Conservation (phyloP, 2,797 vertebrate species). For the Xiphophorus birchmanni region DNA sequence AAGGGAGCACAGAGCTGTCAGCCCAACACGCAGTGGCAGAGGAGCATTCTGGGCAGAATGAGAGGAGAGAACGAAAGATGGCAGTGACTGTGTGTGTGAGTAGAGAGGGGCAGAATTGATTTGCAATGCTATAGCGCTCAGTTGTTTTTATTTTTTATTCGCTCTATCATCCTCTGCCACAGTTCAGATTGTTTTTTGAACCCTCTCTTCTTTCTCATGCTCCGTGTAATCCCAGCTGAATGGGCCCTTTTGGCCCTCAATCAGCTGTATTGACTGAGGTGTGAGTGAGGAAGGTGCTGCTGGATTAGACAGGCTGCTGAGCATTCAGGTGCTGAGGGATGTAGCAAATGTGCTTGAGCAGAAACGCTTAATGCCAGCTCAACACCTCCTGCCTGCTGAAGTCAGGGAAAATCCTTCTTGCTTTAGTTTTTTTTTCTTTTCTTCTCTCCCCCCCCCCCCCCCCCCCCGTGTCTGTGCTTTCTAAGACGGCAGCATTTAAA, state of each 20-base stretch:
- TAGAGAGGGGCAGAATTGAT: conserved; percentile 21
- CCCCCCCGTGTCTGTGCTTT: not conserved
- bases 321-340: conserved; percentile 58
- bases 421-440: not conserved
- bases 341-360: conserved; percentile 50
- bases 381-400: conserved; percentile 52
- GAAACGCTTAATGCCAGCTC: conserved; percentile 42
- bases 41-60: conserved; percentile 9
- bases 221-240: conserved; percentile 43
- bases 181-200: conserved; percentile 23
- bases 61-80: conserved; percentile 5
- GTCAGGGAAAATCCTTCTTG: conserved; percentile 42
- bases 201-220: conserved; percentile 54
- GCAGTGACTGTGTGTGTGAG: not conserved
- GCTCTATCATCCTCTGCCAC: conserved; percentile 29
- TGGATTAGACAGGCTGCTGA: conserved; percentile 42
- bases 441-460: rapidly evolving
- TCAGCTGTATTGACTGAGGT: conserved; percentile 42
- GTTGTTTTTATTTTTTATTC: conserved; percentile 14
- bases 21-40: conserved; percentile 33
- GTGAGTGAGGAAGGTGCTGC: conserved; percentile 34
- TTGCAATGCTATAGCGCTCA: conserved; percentile 15
- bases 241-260: conserved; percentile 25
- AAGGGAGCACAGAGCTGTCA: not conserved
- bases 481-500: conserved; percentile 1